Evolutionary conservation across 2,888 invertebrate species (phyloP).

Genomic region (Epirrhoe alternata): DNA sequence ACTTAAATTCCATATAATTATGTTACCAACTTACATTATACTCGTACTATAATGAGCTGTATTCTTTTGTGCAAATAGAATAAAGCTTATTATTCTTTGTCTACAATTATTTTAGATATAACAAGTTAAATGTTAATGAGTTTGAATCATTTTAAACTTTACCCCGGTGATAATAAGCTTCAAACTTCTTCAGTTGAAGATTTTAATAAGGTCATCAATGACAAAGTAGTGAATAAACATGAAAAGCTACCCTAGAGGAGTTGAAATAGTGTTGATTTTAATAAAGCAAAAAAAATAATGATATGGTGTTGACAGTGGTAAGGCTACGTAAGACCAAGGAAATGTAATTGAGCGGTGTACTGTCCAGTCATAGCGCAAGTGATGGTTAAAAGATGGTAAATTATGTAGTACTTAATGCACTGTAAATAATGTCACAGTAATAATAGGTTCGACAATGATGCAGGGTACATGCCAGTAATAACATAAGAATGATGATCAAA

Average conservation of each 20-base stretch:
- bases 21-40: constrained; percentile 10
- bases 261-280: constrained; percentile 13
- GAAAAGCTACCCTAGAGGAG: background rate
- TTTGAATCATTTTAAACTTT: constrained; percentile 18
- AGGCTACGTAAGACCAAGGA: constrained; percentile 27
- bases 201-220: constrained; percentile 17
- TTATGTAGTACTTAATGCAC: constrained; percentile 15
- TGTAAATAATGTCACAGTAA: constrained; percentile 24
- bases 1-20: constrained; percentile 39
- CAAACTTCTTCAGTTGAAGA: constrained; percentile 13
- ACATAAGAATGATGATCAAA: background rate
- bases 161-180: constrained; percentile 14
- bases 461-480: background rate
- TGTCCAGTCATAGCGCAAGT: constrained; percentile 34
- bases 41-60: too few relatives aligned
- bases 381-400: constrained; percentile 27
- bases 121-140: background rate
- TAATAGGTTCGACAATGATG: constrained; percentile 13
- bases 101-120: background rate
- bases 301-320: constrained; percentile 34
- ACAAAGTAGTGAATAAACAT: constrained; percentile 6
- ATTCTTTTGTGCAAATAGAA: constrained; percentile 3
- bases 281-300: constrained; percentile 19
- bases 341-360: constrained; percentile 29
- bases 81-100: constrained; percentile 17